Conservation (phyloP, 1,140 invertebrate genomes). For the Asbolus verrucosus region DNA sequence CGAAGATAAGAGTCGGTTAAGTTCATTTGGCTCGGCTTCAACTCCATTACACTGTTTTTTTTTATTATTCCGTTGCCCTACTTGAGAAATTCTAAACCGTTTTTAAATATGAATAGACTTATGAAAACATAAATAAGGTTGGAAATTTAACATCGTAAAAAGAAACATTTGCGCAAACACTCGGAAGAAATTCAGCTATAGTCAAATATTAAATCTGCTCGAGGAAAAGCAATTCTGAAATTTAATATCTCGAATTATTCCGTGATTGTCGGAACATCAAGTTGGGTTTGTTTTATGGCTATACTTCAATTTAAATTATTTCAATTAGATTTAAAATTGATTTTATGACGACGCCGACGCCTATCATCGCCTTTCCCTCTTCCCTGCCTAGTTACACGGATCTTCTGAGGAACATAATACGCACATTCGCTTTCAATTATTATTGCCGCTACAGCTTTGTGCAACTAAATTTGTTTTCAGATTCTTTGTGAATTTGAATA, state of each 20-base stretch:
- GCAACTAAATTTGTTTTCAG: not conserved
- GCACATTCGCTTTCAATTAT: too few relatives aligned
- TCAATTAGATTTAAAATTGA: not conserved
- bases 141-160: slow-evolving; percentile 27
- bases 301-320: not conserved
- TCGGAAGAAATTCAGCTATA: not conserved
- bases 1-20: slow-evolving; percentile 44
- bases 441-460: not conserved
- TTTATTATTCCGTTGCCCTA: slow-evolving; percentile 20
- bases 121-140: slow-evolving; percentile 38
- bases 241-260: not conserved
- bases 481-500: slow-evolving; percentile 9
- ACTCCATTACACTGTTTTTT: slow-evolving; percentile 41
- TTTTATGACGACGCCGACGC: too few relatives aligned
- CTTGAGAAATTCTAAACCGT: slow-evolving; percentile 42
- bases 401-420: too few relatives aligned
- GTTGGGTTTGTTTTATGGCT: too few relatives aligned
- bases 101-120: slow-evolving; percentile 44
- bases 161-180: slow-evolving; percentile 15
- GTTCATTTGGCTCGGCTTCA: slow-evolving; percentile 41
- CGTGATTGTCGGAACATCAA: not conserved
- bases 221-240: not conserved
- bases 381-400: too few relatives aligned
- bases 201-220: slow-evolving; percentile 5
- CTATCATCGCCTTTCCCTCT: too few relatives aligned